Conservation (phyloP, 2,888 invertebrate species). For the Cheiracanthium punctorium region DNA sequence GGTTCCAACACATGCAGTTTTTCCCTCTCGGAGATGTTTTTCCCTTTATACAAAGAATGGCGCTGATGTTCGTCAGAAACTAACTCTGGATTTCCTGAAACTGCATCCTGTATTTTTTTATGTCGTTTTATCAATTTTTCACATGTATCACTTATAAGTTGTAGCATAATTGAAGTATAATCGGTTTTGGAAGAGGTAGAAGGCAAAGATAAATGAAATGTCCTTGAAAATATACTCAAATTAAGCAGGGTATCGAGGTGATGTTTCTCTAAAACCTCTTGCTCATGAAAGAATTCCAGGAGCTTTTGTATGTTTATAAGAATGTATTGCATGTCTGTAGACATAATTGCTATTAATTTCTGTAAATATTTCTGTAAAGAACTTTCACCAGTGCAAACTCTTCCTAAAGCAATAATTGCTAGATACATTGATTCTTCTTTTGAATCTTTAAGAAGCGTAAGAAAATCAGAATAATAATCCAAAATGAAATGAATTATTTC, state of each 20-base stretch:
- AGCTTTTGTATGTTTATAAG: slow-evolving; percentile 13
- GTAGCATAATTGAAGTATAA: slow-evolving; percentile 30
- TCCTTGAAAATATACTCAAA: slow-evolving; percentile 35
- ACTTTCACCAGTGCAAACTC: slow-evolving; percentile 4
- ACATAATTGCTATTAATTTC: slow-evolving; percentile 16
- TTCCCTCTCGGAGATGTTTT: slow-evolving; percentile 37
- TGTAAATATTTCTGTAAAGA: background rate
- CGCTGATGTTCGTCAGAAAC: slow-evolving; percentile 29
- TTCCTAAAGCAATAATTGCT: slow-evolving; percentile 25
- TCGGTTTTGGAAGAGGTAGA: slow-evolving; percentile 47
- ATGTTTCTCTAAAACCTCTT: too few species aligned
- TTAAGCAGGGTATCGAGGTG: slow-evolving; percentile 38
- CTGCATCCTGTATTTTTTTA: background rate
- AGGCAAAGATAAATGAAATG: slow-evolving; percentile 35
- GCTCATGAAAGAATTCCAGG: slow-evolving; percentile 34
- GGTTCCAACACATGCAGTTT: slow-evolving; percentile 42
- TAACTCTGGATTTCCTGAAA: slow-evolving; percentile 22
- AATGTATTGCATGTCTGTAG: background rate
- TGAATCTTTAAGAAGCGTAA: background rate
- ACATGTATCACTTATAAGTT: slow-evolving; percentile 20
- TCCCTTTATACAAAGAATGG: background rate
- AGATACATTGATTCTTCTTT: slow-evolving; percentile 17
- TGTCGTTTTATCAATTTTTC: background rate
- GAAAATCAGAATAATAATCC: slow-evolving; percentile 27
- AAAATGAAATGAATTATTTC: too few species aligned